phyloP scores from a whole-genome alignment of 2,113 vertebrate species.

The human region DNA sequence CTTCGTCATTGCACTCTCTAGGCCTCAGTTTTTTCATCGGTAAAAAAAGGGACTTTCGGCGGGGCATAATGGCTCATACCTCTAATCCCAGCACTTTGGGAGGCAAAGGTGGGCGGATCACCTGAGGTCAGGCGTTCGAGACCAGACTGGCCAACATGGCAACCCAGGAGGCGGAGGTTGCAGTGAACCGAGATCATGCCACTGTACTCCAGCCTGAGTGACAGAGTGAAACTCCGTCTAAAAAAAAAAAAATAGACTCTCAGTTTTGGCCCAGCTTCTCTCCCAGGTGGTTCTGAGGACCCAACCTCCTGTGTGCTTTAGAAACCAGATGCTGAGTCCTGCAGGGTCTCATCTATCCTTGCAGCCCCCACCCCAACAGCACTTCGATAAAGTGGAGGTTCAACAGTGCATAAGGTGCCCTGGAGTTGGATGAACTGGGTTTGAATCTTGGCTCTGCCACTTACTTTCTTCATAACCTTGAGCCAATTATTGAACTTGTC shows the following conservation, averaged over 20 bases:
- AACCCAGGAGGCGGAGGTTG: too few species aligned
- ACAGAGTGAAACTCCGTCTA: too few species aligned
- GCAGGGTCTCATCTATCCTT: neutral
- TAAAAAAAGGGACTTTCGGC: neutral
- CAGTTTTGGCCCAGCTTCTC: neutral
- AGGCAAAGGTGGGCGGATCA: too few species aligned
- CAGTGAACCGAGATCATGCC: too few species aligned
- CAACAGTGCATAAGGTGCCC: neutral
- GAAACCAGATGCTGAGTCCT: neutral
- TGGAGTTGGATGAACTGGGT: neutral
- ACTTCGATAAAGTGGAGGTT: neutral
- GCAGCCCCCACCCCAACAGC: fast-evolving
- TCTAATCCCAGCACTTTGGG: too few species aligned
- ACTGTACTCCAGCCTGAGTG: too few species aligned
- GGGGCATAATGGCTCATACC: too few species aligned
- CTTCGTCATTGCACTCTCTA: neutral
- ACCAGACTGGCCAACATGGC: too few species aligned
- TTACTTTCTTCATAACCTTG: neutral
- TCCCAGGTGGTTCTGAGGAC: neutral
- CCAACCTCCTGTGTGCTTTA: neutral
- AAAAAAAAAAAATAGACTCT: neutral
- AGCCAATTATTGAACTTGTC: neutral
- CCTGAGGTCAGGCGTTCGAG: too few species aligned
- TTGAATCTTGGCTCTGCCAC: neutral
- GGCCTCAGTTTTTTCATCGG: neutral